Percentiles rank a stretch among this genome's conserved stretches.
Conservation (phyloP, 2,113 vertebrate genomes). For the cat (Felis catus) region DNA sequence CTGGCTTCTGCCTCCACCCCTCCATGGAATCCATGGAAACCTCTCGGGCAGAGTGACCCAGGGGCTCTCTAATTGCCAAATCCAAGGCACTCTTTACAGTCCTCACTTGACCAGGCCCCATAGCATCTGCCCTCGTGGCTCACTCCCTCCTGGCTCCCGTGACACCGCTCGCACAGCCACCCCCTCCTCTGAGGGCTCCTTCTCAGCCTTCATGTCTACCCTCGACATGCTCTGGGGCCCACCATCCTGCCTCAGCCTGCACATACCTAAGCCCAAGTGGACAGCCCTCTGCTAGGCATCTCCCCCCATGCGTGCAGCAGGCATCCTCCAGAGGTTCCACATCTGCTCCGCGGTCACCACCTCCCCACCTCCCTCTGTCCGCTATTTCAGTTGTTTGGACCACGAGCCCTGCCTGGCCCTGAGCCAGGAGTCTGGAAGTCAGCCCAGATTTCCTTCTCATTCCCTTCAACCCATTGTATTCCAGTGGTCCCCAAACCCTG, state of each 20-base stretch:
- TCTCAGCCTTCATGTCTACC: background rate
- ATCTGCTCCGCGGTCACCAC: background rate
- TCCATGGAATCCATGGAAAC: background rate
- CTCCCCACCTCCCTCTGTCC: rapidly evolving
- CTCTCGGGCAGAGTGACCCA: background rate
- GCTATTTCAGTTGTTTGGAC: background rate
- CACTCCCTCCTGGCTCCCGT: background rate
- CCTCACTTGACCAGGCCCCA: background rate
- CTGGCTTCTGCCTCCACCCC: background rate
- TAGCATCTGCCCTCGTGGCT: background rate
- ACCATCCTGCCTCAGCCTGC: background rate
- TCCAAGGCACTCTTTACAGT: background rate
- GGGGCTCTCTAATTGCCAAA: background rate
- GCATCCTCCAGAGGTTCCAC: background rate
- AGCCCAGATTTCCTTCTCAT: background rate
- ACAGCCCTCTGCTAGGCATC: rapidly evolving
- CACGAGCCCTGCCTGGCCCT: background rate
- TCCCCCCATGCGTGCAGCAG: background rate
- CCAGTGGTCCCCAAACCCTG: background rate
- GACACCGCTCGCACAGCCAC: background rate
- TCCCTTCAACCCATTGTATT: background rate
- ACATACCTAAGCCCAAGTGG: background rate
- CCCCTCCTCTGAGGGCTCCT: background rate
- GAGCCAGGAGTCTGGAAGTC: background rate
- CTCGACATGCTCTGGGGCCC: background rate